Evolutionary conservation across 2,888 invertebrate genomes (phyloP), one percentile per base, ranked within the genome.

Genomic region (Lepetodrilus schrolli): DNA sequence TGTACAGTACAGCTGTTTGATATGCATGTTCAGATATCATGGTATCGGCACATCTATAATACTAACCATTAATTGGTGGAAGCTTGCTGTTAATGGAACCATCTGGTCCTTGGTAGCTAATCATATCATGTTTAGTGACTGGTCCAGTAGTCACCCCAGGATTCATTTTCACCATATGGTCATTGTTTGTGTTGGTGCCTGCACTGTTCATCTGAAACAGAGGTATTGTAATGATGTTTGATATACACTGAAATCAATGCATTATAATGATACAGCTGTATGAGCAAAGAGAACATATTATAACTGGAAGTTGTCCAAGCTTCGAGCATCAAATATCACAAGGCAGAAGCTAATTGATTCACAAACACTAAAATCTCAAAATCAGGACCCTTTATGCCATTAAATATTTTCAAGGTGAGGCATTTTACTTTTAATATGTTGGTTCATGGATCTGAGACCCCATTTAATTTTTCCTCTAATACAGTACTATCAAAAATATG

Each of bases 91-190:
- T 86, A 21, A 87, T 85, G 34, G 82, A 78, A 4, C 87, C 87
- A 68, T 87, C 87, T 20, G 87, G 81, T 21, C 83, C 78, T 79
- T 86, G 86, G 81, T 87, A 87, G 74, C 84, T 87, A 50, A 87
- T 87, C 87, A 87, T 86, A 66, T 86, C 84, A 70, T 83, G 83
- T 74, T 87, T 87, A 20, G 84, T 84, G 26, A 85, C 82, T 13
- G 78, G 34, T 74, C 77, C 30, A 30, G 36, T 20, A 65, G 48
- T n/a, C 70, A 65, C 43, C 68, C 51, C 43, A 49, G 77, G 68
- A 49, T 75, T 71, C 10, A 73, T 65, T 26, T 74, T 58, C 38
- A 74, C 72, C 1, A 72, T 68, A n/a, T 78, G 74, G 69, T 85
- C 84, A 26, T 78, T 68, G 36, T 76, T 79, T 51, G 86, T 86